Percentiles rank a stretch among this genome's conserved stretches.
Conservation (phyloP, 2,888 invertebrate genomes). For the Xestia rhomboidea region DNA sequence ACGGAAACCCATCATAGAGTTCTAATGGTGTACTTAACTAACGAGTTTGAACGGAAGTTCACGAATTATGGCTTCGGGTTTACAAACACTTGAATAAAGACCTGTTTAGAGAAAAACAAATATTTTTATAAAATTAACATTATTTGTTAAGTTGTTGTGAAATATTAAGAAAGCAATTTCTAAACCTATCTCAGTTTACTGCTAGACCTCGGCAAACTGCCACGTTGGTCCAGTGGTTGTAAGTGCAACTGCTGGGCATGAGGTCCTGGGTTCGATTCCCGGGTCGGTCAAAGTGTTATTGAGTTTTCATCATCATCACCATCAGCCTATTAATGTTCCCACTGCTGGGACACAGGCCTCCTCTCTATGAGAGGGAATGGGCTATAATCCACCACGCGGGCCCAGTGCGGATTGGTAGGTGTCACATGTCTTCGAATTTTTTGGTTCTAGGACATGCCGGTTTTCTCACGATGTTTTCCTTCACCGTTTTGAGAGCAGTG, state of each 20-base stretch:
- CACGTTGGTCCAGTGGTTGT: not conserved
- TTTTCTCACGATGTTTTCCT: no score
- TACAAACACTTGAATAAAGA: slow-evolving; percentile 26
- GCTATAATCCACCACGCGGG: no score
- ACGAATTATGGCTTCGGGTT: slow-evolving; percentile 22
- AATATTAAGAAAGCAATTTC: not conserved
- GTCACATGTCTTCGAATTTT: no score
- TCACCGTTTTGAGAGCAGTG: no score
- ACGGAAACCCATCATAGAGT: slow-evolving; percentile 21
- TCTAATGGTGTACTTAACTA: slow-evolving; percentile 31
- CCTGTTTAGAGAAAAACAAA: slow-evolving; percentile 19
- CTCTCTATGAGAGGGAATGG: no score
- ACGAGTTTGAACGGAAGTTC: slow-evolving; percentile 62
- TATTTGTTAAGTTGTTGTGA: not conserved
- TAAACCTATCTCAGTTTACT: not conserved
- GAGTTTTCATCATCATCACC: no score
- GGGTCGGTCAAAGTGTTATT: not conserved
- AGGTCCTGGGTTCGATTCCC: not conserved
- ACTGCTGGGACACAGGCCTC: no score
- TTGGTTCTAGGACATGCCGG: no score
- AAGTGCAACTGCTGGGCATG: not conserved
- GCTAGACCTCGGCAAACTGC: not conserved
- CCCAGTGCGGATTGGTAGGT: no score
- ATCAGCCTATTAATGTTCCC: no score
- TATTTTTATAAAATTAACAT: slow-evolving; percentile 10